Evolutionary conservation across 2,797 vertebrate species (phyloP).

Genomic region (Anableps anableps): DNA sequence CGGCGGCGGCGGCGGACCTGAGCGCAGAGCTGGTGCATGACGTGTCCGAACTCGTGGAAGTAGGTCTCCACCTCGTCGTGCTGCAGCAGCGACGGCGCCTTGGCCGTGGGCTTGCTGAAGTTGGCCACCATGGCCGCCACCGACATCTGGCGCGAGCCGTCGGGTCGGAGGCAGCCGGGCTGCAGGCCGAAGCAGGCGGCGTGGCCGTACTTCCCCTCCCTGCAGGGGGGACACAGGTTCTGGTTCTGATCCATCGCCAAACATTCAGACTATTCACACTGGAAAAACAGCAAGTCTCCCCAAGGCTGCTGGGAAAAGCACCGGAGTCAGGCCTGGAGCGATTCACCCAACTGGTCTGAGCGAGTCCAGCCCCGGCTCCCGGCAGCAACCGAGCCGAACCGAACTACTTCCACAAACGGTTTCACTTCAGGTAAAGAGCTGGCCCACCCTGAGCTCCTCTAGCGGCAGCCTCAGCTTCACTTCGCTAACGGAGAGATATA

Average conservation of each 20-base stretch:
- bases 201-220: slow-evolving; percentile 92
- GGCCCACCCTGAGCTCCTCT: too few species aligned
- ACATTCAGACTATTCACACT: not conserved
- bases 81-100: slow-evolving; percentile 91
- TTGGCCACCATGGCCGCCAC: slow-evolving; percentile 98
- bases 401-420: too few species aligned
- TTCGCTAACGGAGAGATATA: too few species aligned
- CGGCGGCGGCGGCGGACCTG: slow-evolving; percentile 78
- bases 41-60: slow-evolving; percentile 97
- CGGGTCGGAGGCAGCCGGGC: slow-evolving; percentile 88
- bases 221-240: slow-evolving; percentile 23
- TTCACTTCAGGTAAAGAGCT: too few species aligned
- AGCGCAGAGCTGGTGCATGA: slow-evolving; percentile 98
- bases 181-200: slow-evolving; percentile 97
- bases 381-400: too few species aligned
- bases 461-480: too few species aligned
- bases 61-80: slow-evolving; percentile 98
- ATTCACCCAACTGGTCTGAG: too few species aligned
- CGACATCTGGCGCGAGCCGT: slow-evolving; percentile 88
- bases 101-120: slow-evolving; percentile 92
- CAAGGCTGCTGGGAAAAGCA: too few species aligned
- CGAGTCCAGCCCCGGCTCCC: too few species aligned
- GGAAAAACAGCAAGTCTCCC: too few species aligned
- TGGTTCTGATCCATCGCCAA: not conserved
- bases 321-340: too few species aligned